Evolutionary conservation across 1,140 invertebrate species (phyloP).

Genomic region (Papilio machaon): DNA sequence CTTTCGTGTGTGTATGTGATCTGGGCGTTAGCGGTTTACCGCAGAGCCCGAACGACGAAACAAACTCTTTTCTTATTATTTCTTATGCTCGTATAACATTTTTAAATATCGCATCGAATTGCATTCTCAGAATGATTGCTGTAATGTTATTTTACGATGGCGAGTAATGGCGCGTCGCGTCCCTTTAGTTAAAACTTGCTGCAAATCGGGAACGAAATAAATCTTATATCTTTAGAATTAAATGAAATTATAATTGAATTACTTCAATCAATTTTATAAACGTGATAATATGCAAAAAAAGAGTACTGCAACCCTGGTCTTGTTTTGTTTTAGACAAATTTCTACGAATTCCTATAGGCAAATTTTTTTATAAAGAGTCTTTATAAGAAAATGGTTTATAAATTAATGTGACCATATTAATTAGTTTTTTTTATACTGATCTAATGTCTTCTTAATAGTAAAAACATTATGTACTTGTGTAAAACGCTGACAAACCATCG

Average conservation of each 20-base stretch:
- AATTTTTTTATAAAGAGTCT: too few species aligned
- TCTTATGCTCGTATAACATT: constrained; percentile 14
- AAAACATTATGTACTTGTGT: too few species aligned
- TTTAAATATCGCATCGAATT: constrained; percentile 32
- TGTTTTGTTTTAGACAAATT: too few species aligned
- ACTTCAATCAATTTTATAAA: too few species aligned
- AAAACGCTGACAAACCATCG: too few species aligned
- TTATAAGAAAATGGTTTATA: too few species aligned
- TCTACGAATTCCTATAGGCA: too few species aligned
- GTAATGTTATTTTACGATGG: constrained; percentile 31
- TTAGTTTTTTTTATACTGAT: too few species aligned
- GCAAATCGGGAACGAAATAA: neutral
- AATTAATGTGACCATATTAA: too few species aligned
- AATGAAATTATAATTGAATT: too few species aligned
- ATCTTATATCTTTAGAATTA: neutral
- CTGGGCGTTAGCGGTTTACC: constrained; percentile 26
- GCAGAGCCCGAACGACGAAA: neutral
- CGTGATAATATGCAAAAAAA: too few species aligned
- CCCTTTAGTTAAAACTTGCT: neutral
- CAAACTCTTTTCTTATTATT: constrained; percentile 10
- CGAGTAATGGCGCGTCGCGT: neutral
- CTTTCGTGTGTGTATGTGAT: neutral
- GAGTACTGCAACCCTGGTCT: too few species aligned
- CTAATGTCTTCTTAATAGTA: neutral
- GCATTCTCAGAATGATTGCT: constrained; percentile 27